Evolutionary conservation across 2,888 invertebrate species (phyloP).

Genomic region (Sisyra nigra): DNA sequence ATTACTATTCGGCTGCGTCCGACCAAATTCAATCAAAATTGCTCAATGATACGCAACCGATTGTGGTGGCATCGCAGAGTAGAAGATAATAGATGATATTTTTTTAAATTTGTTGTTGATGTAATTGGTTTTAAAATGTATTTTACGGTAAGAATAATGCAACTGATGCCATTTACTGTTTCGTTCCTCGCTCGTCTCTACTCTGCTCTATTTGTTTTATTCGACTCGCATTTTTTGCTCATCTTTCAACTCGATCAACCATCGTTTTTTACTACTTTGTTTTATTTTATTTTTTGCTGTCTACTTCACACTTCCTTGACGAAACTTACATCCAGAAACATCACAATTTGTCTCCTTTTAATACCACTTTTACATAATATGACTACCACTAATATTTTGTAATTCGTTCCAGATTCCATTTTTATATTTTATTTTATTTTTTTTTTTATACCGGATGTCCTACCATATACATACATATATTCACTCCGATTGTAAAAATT

Average conservation of each 20-base stretch:
- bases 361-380: too few species aligned
- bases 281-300: background rate
- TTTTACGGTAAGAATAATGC: constrained; percentile 2
- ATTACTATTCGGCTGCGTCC: constrained; percentile 27
- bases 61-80: background rate
- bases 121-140: background rate
- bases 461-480: too few species aligned
- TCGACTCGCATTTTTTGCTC: background rate
- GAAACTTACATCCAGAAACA: too few species aligned
- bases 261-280: background rate
- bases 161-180: constrained; percentile 1
- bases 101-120: background rate
- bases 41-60: too few species aligned
- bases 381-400: too few species aligned
- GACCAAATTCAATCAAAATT: too few species aligned
- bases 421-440: too few species aligned
- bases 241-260: background rate
- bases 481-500: too few species aligned
- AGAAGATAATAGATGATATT: background rate
- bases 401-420: too few species aligned
- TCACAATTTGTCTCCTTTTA: too few species aligned
- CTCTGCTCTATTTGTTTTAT: background rate
- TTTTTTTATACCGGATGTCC: too few species aligned
- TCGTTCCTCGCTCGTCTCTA: background rate
- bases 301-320: background rate